These are phyloP conservation scores for Frankliniella fusca DNA, from an alignment of 2,888 invertebrate species.

Conservation along the genomic window DNA sequence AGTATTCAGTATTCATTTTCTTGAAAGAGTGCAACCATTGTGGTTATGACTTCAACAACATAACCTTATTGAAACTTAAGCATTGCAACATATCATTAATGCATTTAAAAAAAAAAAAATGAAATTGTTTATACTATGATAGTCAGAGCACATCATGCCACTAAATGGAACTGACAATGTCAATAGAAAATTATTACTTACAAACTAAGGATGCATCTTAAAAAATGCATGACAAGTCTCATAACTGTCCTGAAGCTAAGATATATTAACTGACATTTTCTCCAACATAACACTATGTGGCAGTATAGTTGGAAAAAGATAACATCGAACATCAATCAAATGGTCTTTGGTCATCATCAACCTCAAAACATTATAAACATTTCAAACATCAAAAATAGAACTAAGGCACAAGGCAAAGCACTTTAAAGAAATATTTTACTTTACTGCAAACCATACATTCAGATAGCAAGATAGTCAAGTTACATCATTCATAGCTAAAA, in stretches of 20 bases:
- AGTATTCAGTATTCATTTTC: no score
- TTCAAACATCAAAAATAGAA: constrained; percentile 17
- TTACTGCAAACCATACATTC: neutral
- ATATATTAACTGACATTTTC: neutral
- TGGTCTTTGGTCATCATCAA: neutral
- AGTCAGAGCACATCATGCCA: neutral
- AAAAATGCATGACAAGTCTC: neutral
- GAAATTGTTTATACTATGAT: neutral
- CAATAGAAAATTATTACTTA: neutral
- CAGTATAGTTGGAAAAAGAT: neutral
- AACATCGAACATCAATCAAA: neutral
- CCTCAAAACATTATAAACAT: constrained; percentile 2
- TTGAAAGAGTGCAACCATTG: no score
- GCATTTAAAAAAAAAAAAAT: neutral
- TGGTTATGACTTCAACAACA: no score
- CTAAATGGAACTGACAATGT: neutral
- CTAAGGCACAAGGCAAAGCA: constrained; percentile 6
- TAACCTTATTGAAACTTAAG: no score
- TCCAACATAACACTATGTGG: neutral
- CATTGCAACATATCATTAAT: neutral
- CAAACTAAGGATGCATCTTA: neutral
- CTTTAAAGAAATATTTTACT: neutral
- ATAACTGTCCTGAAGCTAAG: neutral
- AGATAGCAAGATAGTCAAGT: neutral
- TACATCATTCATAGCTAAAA: neutral